Conservation (phyloP, 2,797 vertebrate species). For the Coranthus polyacanthus region DNA sequence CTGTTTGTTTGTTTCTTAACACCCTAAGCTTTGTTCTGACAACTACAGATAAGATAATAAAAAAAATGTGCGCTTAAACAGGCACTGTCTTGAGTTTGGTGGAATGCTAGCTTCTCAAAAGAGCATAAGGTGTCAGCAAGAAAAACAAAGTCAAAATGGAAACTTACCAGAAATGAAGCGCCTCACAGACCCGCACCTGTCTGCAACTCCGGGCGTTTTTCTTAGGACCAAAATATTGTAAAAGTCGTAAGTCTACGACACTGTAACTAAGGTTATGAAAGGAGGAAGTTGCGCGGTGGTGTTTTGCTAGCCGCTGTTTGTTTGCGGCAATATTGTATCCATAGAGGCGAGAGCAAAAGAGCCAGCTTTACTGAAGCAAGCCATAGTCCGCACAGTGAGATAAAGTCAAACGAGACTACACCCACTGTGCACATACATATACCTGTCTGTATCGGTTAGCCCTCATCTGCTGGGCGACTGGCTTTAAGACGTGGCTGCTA, state of each 20-base stretch:
- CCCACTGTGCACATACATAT: fast-evolving
- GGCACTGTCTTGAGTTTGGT: background rate
- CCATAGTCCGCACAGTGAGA: background rate
- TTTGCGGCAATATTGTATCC: background rate
- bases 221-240: background rate
- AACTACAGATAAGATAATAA: fast-evolving
- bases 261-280: background rate
- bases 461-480: background rate
- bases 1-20: no score
- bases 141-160: background rate
- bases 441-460: fast-evolving
- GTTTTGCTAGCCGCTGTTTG: constrained; percentile 38
- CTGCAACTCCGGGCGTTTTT: background rate
- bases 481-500: constrained; percentile 44
- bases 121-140: background rate
- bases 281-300: constrained; percentile 47
- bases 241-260: background rate
- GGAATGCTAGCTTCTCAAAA: background rate
- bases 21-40: background rate
- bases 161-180: no score
- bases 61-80: background rate
- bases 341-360: background rate
- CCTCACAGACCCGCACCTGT: constrained; percentile 33
- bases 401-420: no score
- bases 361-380: background rate